Evolutionary conservation across 2,888 invertebrate species (phyloP).

Genomic region (Lutraria lutraria): DNA sequence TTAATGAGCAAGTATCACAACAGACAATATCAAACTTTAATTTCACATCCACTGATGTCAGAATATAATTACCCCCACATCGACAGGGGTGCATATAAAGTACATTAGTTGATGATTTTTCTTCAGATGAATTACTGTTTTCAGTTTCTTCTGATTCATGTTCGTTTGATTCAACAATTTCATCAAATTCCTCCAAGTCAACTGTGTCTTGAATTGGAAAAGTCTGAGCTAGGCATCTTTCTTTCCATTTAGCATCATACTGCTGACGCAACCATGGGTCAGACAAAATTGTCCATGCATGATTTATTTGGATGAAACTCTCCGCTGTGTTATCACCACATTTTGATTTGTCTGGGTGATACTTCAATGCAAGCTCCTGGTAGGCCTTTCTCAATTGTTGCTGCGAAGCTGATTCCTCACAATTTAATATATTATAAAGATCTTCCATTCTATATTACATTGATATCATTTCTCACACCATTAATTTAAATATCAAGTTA

Average conservation of each 20-base stretch:
- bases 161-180: neutral
- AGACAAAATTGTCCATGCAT: conserved; percentile 82
- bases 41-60: conserved; percentile 74
- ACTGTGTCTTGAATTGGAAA: conserved; percentile 83
- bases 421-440: conserved; percentile 72
- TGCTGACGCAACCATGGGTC: conserved; percentile 74
- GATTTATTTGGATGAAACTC: conserved; percentile 74
- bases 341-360: conserved; percentile 77
- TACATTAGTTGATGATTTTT: neutral
- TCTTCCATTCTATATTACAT: conserved; percentile 72
- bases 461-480: too few species aligned
- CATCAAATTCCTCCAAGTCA: conserved; percentile 78
- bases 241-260: conserved; percentile 80
- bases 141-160: neutral
- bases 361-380: conserved; percentile 70
- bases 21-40: conserved; percentile 80
- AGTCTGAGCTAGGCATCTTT: conserved; percentile 78
- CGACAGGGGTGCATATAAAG: conserved; percentile 75
- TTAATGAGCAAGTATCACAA: conserved; percentile 82
- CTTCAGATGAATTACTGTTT: neutral
- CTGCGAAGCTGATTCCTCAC: conserved; percentile 62
- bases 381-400: conserved; percentile 74
- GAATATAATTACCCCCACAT: conserved; percentile 80
- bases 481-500: too few species aligned
- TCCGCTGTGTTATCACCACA: conserved; percentile 38